Evolutionary conservation across 2,797 vertebrate species (phyloP), one percentile per base, ranked within the genome.

Genomic region (Toxotes lorentzi): DNA sequence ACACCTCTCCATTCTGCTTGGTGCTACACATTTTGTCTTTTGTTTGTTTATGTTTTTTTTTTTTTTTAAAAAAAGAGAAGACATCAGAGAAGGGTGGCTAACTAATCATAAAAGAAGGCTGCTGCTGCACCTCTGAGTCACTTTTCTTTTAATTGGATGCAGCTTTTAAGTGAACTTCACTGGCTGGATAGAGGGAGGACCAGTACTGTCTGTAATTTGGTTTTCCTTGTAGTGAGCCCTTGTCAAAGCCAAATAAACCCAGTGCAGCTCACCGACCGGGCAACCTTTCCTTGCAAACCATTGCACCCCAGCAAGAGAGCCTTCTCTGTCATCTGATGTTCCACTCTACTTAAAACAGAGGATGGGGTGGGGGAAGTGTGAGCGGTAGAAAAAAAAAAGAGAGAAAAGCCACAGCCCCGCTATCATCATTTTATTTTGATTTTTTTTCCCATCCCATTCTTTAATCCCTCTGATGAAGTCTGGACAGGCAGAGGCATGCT

Each of bases 381-480:
- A 56, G 84, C 50, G 79, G 45, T 48, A 65, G 66, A 93, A 93
- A 47, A 70, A 76, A 76, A 76, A 83, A 73, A 71, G 27, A 93
- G 92, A 95, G 85, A 85, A 89, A 86, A 91, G 75, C 86, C 81
- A 83, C 78, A 81, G 91, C 85, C 89, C 80, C 27, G 69, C 93
- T 92, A 95, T 94, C 92, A 94, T 94, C 92, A 93, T 97, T 97
- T 96, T 97, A 96, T 97, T 98, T 97, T 96, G 95, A 97, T 97
- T 96, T 96, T 87, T 86, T 69, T 62, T 58, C 61, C 86, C 87
- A 90, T 93, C 95, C 96, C 95, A 95, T 96, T 97, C 97, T 99
- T 98, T 98, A 99, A 99, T 99, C 97, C 98, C 95, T 96, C 97
- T 99, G 98, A 99, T 98, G 97, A 98, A 98, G 97, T 98, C 97